Base-by-base conservation (phyloP, 2,113 vertebrate genomes). In the Amphilophus citrinellus region DNA sequence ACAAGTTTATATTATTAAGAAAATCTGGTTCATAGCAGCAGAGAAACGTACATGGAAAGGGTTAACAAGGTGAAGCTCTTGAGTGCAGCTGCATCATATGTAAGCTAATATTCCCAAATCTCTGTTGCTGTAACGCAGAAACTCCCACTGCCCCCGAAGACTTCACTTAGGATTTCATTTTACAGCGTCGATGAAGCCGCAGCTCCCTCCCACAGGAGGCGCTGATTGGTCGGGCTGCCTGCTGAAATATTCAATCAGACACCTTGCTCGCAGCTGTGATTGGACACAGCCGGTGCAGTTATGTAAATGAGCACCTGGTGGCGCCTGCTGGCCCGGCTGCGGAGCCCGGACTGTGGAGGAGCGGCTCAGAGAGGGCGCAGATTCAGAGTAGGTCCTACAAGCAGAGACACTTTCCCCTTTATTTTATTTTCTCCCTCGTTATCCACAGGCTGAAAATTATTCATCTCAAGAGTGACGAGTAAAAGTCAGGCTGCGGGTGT, bases 291-390 rank as follows among this genome's bases (percentile, higher is more conserved):
- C 93, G 82, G 95, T 95, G 93, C 92, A 91, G 95, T 90, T 94
- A 96, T 96, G 96, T 88, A 96, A 96, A 96, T 96, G 95, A 96
- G 95, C 96, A 95, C 95, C 95, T 96, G 95, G 96, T 94, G 94
- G 95, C 85, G 91, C 90, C 92, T 80, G 94, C 90, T 87, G 90
- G 89, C 84, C 84, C 77, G 82, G 77, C 89, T 86, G 83, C 71
- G 9, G 61, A 87, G 82, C 68, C 79, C 75, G 77, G 80, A 71
- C 60, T 87, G 84, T 37, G 84, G 77, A 65, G 32, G 60, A 80
- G 90, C 87, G 50, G 58, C 60, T 57, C 44, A 56, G 37, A 66
- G 78, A 37, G 42, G 75, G 71, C 60, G 62, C 56, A 62, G 65
- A 84, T 3, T 62, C 79, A 79, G 50, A 24, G 39, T 79, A 53